Evolutionary conservation across 2,797 vertebrate genomes (phyloP), one percentile per base, ranked within the genome.

Genomic region (Lepidocolaptes lacrymiger): DNA sequence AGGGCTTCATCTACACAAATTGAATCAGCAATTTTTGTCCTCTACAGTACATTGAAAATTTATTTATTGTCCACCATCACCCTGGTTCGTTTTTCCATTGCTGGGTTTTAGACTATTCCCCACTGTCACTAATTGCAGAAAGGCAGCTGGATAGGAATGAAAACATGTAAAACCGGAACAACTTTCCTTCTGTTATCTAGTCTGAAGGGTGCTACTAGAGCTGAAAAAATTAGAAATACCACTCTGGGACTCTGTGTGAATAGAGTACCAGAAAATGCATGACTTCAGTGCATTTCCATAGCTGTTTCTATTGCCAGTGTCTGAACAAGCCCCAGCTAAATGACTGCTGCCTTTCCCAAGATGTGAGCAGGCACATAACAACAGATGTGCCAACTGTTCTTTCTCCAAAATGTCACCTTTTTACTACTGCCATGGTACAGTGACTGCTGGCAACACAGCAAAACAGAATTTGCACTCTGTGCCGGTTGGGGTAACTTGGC

Each of bases 91-190:
- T 93, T 84, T 91, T 71, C 66, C 30, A 15, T 61, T 82, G 39
- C 41, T 5, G 3, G 2, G 41, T 90, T 93, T 84, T 79, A 51
- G 80, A 72, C 26, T 79, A 69, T 73, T 64, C 39, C 58, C 62
- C 21, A n/a, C 27, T 13, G 49, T 61, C 83, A 54, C 48, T 63
- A 74, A 89, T 12, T 85, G 56, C 72, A 77, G 78, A 89, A 92
- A 94, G 52, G 75, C 93, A 95, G 56, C 78, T 93, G 78, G 85
- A 74, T 41, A 83, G 72, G 95, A 85, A 88, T 46, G 37, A 85
- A 79, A 92, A 67, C 32, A 63, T 0, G 0, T 66, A 88, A 93
- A 92, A 87, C 24, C 61, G 41, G 44, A 82, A 79, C 63, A 61
- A 67, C 89, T 68, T 93, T 71, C 75, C 63, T 63, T 69, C 73